A percentile compares a stretch with the other conserved stretches of the same genome.
phyloP scores from a whole-genome alignment of 2,113 vertebrate genomes.

The Micromys minutus region DNA sequence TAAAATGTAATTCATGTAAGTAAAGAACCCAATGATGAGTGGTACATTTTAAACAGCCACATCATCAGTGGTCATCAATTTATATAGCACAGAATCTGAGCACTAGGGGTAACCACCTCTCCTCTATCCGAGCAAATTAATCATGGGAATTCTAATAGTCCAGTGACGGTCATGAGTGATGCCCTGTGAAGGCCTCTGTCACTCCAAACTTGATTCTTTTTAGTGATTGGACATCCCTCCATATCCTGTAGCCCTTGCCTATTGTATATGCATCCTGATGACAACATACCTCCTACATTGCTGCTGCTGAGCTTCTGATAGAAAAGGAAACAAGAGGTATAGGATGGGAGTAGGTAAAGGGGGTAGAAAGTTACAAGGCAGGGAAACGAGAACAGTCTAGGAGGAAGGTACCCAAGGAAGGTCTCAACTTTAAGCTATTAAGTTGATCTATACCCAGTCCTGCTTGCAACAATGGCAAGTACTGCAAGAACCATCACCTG shows the following conservation, averaged over 20 bases:
- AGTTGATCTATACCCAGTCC: background rate
- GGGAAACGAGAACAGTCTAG: background rate
- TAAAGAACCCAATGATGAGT: background rate
- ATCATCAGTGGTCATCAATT: background rate
- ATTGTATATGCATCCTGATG: background rate
- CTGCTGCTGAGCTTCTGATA: background rate
- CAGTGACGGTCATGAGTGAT: background rate
- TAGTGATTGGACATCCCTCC: background rate
- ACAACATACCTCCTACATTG: no score
- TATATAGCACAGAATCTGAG: background rate
- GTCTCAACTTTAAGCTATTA: background rate
- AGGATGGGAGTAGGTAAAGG: background rate
- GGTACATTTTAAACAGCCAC: background rate
- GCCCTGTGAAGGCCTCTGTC: background rate
- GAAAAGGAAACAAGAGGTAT: background rate
- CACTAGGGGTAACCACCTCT: background rate
- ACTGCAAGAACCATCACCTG: background rate
- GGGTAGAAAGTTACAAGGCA: background rate
- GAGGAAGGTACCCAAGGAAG: background rate
- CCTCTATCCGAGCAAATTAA: background rate
- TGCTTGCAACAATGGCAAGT: background rate
- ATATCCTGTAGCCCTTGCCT: no score
- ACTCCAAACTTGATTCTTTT: background rate
- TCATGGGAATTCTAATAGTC: background rate
- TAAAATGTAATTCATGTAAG: background rate